A percentile compares a stretch with the other conserved stretches of the same genome.
Evolutionary conservation across 2,113 vertebrate species (phyloP).

Genomic region (Hippocampus abdominalis): DNA sequence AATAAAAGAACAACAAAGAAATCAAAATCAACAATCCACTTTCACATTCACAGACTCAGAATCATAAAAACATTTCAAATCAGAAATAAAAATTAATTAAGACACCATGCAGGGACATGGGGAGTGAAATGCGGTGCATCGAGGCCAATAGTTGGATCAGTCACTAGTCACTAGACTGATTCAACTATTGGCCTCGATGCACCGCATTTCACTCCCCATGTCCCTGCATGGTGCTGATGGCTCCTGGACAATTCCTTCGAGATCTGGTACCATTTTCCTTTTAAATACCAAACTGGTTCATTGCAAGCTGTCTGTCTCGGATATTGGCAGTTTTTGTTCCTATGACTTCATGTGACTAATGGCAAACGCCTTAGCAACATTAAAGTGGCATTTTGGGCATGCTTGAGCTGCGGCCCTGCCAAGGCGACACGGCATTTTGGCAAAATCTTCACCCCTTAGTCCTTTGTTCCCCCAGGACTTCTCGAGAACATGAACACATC

Average conservation of each 20-base stretch:
- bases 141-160: no score
- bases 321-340: background rate
- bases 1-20: no score
- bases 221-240: background rate
- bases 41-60: no score
- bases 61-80: no score
- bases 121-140: no score
- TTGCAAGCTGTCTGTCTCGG: background rate
- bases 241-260: background rate
- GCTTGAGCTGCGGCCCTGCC: slow-evolving; percentile 17
- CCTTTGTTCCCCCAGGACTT: slow-evolving; percentile 52
- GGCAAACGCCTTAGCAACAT: slow-evolving; percentile 2
- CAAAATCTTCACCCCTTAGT: slow-evolving; percentile 39
- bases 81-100: no score
- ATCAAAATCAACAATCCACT: no score
- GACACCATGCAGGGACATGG: no score
- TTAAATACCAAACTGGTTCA: background rate
- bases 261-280: background rate
- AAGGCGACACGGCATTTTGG: slow-evolving; percentile 49
- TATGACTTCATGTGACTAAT: slow-evolving; percentile 13
- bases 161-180: no score
- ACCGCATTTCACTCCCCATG: background rate
- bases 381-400: background rate
- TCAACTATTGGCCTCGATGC: background rate
- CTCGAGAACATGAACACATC: slow-evolving; percentile 64